Conservation (phyloP, 2,888 invertebrate genomes). For the Sthenelais limicola region DNA sequence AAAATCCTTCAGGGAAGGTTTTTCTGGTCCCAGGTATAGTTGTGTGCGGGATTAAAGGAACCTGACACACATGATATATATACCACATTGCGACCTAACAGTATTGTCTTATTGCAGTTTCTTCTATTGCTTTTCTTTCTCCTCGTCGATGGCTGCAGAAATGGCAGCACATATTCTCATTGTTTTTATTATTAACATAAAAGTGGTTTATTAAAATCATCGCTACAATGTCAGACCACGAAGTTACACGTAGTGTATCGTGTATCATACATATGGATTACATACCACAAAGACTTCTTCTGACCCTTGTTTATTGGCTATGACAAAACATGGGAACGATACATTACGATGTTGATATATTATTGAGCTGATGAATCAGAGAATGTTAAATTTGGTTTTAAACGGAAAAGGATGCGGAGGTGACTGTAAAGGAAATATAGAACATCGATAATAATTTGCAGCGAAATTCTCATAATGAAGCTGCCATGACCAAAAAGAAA, state of each 20-base stretch:
- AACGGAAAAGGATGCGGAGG: no score
- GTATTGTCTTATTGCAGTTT: conserved; percentile 33
- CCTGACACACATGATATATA: not conserved
- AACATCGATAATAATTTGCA: no score
- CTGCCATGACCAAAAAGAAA: no score
- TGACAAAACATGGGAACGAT: no score
- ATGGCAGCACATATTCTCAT: conserved; percentile 12
- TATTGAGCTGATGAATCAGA: no score
- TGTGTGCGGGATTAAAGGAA: not conserved
- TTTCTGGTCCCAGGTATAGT: not conserved
- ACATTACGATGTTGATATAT: no score
- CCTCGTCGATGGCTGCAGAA: conserved; percentile 11
- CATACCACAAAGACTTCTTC: not conserved
- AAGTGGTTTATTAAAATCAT: not conserved
- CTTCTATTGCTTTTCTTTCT: not conserved
- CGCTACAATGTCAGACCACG: not conserved
- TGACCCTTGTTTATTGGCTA: no score
- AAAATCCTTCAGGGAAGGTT: conserved; percentile 16
- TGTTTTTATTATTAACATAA: not conserved
- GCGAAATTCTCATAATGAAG: no score
- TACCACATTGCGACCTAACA: conserved; percentile 14
- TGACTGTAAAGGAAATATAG: no score
- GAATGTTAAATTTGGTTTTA: no score
- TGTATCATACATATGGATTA: no score
- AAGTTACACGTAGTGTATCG: no score